Base-by-base conservation (phyloP, 2,113 vertebrate genomes). In the Urocitellus parryii region DNA sequence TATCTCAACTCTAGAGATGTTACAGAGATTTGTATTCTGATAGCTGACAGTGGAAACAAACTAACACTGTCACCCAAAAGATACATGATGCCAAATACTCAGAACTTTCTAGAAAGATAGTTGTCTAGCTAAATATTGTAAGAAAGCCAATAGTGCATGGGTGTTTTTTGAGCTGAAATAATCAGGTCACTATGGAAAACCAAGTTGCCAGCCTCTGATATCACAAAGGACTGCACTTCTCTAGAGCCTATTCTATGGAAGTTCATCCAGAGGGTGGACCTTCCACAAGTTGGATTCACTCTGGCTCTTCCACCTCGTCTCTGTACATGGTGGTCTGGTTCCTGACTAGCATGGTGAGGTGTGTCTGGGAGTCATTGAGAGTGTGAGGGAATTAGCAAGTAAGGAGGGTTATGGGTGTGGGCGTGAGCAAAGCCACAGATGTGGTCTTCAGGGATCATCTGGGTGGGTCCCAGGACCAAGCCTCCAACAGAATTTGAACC, bases 91-190 rank as follows among this genome's bases (percentile, higher is more conserved):
- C 88, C 96, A 97, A 93, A 89, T 76, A 96, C 82, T 92, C 77
- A 80, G 73, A 91, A 96, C 95, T 96, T 97, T 65, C 91, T 96
- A 95, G 91, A 93, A 97, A 97, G 63, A 80, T 45, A 45, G 45
- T 45, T 45, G 45, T 96, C 82, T 95, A 93, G 90, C 90, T 78
- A 94, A 94, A 39, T 96, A 82, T 93, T 96, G 67, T 93, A 91
- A 95, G 83, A 53, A 37, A 97, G 93, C 83, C 86, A 97, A 53
- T 68, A 95, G 51, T 68, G 34, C 93, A 93, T 80, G 93, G 86
- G 70, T 97, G 85, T 95, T 93, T 94, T 97, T 94, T 97, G 13
- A 96, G 93, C 86, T 94, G 93, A 96, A 97, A 96, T 95, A 96
- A 96, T 97, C 82, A 97, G 70, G 70, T 94, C 86, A 80, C 88